Conservation (phyloP, 1,140 invertebrate genomes). For the Trinorchestia longiramus region DNA sequence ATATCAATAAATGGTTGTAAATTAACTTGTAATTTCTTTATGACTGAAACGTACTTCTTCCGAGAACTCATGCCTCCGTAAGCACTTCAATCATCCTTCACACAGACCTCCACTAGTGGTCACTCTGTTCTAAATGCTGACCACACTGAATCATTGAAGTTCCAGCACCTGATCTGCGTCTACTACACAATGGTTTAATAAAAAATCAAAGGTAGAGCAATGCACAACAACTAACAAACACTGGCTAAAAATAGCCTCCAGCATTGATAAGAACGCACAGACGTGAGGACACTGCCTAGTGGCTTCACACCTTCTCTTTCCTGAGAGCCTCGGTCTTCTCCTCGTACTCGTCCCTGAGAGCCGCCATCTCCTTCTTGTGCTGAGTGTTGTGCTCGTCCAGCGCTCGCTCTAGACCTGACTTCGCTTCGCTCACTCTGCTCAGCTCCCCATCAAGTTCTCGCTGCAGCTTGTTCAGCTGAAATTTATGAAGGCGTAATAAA, state of each 20-base stretch:
- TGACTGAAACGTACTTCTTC: no score
- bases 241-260: not conserved
- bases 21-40: not conserved
- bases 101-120: not conserved
- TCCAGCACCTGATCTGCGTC: not conserved
- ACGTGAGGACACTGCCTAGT: not conserved
- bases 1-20: not conserved
- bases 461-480: conserved; percentile 66
- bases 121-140: not conserved
- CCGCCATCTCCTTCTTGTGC: conserved; percentile 62
- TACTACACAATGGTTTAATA: not conserved
- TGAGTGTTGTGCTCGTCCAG: conserved; percentile 64
- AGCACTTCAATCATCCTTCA: not conserved
- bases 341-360: conserved; percentile 61
- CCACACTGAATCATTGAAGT: not conserved
- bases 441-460: conserved; percentile 64
- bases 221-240: not conserved
- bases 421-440: conserved; percentile 58
- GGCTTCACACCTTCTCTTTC: conserved; percentile 61
- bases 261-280: not conserved
- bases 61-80: not conserved
- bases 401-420: conserved; percentile 58
- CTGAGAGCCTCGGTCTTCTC: conserved; percentile 58
- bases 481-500: not conserved
- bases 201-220: not conserved